Conservation (phyloP, 2,113 vertebrate genomes). For the Apteryx mantelli region DNA sequence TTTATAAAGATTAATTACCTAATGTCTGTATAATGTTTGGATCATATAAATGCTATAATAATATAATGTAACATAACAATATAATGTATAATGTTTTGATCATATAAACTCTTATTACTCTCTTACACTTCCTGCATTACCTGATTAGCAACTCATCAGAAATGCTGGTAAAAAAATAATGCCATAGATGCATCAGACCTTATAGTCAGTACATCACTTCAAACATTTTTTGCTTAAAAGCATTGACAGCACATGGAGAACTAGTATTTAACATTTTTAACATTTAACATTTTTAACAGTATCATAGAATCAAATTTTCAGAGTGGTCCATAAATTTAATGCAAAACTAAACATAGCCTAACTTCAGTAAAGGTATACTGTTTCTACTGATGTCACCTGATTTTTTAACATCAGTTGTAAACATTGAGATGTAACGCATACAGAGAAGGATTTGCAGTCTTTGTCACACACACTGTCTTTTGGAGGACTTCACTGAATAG, state of each 20-base stretch:
- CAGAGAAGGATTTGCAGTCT: background rate
- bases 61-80: background rate
- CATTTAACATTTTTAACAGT: background rate
- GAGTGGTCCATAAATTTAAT: background rate
- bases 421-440: background rate
- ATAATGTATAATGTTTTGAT: background rate
- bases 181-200: background rate
- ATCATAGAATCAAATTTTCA: background rate
- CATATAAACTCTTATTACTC: background rate
- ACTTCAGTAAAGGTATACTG: background rate
- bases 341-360: background rate
- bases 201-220: background rate
- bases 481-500: background rate
- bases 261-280: background rate
- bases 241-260: background rate
- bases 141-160: background rate
- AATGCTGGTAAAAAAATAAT: background rate
- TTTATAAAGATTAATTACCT: background rate
- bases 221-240: background rate
- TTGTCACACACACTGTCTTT: background rate
- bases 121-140: background rate
- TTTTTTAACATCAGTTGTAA: background rate
- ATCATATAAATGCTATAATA: background rate
- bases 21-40: background rate
- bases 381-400: background rate